phyloP scores from a whole-genome alignment of 1,140 invertebrate genomes.

The Magallana gigas region DNA sequence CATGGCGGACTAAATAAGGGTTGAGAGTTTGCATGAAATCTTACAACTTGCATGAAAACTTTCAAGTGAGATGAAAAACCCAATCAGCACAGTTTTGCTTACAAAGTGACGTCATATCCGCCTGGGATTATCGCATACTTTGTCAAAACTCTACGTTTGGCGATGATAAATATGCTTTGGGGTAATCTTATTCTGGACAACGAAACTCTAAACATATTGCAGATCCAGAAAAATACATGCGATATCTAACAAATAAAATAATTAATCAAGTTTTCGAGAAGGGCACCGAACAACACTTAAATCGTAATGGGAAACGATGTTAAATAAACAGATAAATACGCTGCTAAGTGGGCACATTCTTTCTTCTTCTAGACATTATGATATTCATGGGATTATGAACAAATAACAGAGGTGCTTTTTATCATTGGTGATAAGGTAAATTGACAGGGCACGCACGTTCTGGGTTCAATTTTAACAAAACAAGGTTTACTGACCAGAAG shows the following conservation, averaged over 20 bases:
- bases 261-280: background rate
- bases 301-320: slow-evolving; percentile 8
- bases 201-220: too few relatives aligned
- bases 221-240: too few relatives aligned
- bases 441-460: background rate
- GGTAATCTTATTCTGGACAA: too few relatives aligned
- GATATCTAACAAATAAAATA: background rate
- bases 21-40: slow-evolving; percentile 16
- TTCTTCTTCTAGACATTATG: background rate
- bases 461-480: background rate
- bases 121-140: background rate
- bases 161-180: background rate
- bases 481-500: background rate
- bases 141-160: background rate
- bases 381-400: slow-evolving; percentile 30
- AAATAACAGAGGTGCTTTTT: slow-evolving; percentile 22
- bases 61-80: slow-evolving; percentile 24
- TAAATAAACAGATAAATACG: slow-evolving; percentile 18
- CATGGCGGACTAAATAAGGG: background rate
- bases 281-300: background rate
- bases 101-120: slow-evolving; percentile 12
- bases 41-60: slow-evolving; percentile 20
- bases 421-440: background rate
- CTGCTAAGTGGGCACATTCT: slow-evolving; percentile 3
- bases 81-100: slow-evolving; percentile 16